phyloP scores from a whole-genome alignment of 2,113 vertebrate genomes.

The Bubalus kerabau region DNA sequence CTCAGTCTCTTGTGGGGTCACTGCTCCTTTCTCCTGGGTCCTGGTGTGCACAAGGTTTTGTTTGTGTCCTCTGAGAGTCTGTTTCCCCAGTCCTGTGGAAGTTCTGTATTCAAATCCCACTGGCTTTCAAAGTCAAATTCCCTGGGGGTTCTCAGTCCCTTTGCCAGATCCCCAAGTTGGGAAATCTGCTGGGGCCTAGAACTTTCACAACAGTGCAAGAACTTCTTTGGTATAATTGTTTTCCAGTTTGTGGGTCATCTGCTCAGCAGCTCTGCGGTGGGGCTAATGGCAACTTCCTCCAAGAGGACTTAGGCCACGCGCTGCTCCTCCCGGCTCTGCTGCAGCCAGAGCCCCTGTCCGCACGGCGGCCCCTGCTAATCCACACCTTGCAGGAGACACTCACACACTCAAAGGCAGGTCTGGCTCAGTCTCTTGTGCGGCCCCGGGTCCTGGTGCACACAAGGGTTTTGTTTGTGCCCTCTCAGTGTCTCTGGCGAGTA shows the following conservation, averaged over 20 bases:
- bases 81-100: not conserved
- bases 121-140: not conserved
- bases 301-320: not conserved
- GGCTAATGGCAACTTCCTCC: not conserved
- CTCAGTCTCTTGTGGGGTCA: not conserved
- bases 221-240: not conserved
- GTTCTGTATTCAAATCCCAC: not conserved
- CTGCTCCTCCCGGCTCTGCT: not conserved
- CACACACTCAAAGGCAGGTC: not conserved
- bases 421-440: not conserved
- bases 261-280: not conserved
- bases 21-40: not conserved
- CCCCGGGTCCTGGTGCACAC: not conserved
- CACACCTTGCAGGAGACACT: not conserved
- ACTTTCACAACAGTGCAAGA: not conserved
- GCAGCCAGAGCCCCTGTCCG: not conserved
- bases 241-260: not conserved
- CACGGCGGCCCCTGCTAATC: rapidly evolving
- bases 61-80: not conserved
- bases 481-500: not conserved
- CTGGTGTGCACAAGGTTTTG: not conserved
- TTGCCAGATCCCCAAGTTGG: not conserved
- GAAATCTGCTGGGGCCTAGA: not conserved
- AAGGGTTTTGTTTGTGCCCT: not conserved
- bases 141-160: not conserved